Base-by-base conservation (phyloP, 2,797 vertebrate genomes). In the Myripristis murdjan region DNA sequence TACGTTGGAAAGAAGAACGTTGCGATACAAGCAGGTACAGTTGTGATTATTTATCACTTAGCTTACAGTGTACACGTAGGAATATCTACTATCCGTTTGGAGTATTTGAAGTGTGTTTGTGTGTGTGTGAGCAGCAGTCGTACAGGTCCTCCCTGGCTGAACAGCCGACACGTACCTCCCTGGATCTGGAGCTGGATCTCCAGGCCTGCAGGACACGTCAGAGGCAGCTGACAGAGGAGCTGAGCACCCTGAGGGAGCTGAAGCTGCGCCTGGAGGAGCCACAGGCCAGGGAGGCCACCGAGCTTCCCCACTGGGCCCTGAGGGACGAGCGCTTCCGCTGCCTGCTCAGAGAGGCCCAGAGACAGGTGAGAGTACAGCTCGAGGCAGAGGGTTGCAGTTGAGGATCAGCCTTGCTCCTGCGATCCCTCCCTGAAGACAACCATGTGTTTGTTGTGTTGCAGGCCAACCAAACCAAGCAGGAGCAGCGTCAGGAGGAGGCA, bases 141-240 rank as follows among this genome's bases (percentile, higher is more conserved):
- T 98, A 96, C 85, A 96, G 96, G 86, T 96, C 97, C 24, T 96
- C 98, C 77, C 89, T 99, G 90, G 97, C 95, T 0, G 97, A 98
- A 87, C 95, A 97, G 87, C 97, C 98, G 67, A 97, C 96, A 9
- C 96, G 97, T 73, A 99, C 98, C 22, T 99, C 98, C 55, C 93
- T 99, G 89, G 98, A 99, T 94, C 95, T 99, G 97, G 98, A 99
- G 98, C 97, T 99, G 98, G 98, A 99, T 91, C 98, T 99, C 91
- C 98, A 99, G 97, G 98, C 98, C 26, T 99, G 97, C 75, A 94
- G 97, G 90, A 98, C 97, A 6, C 95, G 96, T 55, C 98, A 99
- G 95, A 94, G 95, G 87, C 97, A 97, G 94, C 95, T 99, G 91
- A 95, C 95, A 4, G 98, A 99, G 91, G 98, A 99, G 93, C 95